These are phyloP conservation scores for Macquaria ambigua DNA, from an alignment of 2,113 vertebrate genomes.

Conservation along the genomic window DNA sequence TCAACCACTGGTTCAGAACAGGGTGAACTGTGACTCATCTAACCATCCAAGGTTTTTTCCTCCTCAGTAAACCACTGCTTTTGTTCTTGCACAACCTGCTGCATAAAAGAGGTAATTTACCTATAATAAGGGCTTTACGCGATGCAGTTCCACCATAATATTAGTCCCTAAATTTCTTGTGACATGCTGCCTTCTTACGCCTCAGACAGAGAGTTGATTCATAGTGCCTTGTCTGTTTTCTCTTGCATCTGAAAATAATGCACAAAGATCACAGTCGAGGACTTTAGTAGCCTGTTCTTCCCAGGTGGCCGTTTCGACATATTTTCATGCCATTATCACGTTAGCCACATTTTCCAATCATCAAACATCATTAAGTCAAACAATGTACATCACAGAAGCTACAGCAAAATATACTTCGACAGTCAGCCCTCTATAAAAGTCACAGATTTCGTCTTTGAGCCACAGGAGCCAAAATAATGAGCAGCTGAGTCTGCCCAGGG, in stretches of 20 bases:
- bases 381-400: constrained; percentile 7
- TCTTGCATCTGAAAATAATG: constrained; percentile 15
- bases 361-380: constrained; percentile 37
- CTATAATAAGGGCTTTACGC: constrained; percentile 19
- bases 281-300: neutral
- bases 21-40: constrained; percentile 68
- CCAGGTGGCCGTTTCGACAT: constrained; percentile 7
- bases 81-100: constrained; percentile 50
- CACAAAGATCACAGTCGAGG: neutral
- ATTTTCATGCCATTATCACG: constrained; percentile 12
- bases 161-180: constrained; percentile 20
- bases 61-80: constrained; percentile 31
- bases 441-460: constrained; percentile 25
- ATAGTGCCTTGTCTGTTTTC: neutral
- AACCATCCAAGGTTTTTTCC: constrained; percentile 30
- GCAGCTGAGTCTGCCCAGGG: constrained; percentile 29
- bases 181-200: constrained; percentile 36
- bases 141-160: constrained; percentile 1
- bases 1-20: constrained; percentile 64
- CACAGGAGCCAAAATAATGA: constrained; percentile 53
- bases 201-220: constrained; percentile 31
- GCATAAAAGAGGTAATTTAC: constrained; percentile 30
- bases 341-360: constrained; percentile 1
- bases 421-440: constrained; percentile 30
- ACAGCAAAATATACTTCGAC: neutral